These are phyloP conservation scores for Silurus lanzhouensis DNA, from an alignment of 2,797 vertebrate genomes.

Conservation along the genomic window DNA sequence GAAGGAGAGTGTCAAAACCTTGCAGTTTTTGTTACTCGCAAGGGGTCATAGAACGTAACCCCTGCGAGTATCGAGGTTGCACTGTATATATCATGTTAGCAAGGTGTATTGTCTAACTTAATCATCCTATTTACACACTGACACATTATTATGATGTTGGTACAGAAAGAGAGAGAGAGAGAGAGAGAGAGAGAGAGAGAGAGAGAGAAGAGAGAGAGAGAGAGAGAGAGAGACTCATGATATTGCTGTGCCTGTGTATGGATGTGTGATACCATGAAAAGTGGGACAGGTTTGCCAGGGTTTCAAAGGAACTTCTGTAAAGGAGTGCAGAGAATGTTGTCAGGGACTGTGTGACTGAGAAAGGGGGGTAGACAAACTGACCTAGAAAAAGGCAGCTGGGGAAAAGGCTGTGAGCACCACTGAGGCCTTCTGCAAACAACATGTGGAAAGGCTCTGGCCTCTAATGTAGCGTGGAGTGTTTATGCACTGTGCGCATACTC, in stretches of 20 bases:
- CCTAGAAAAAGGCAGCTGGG: conserved; percentile 70
- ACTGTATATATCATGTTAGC: background rate
- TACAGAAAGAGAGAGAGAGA: no score
- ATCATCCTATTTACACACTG: background rate
- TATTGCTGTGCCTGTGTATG: conserved; percentile 23
- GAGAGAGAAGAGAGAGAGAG: no score
- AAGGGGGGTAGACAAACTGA: conserved; percentile 57
- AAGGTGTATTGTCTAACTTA: background rate
- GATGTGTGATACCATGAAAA: conserved; percentile 35
- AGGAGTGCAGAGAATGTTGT: background rate
- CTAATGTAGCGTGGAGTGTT: conserved; percentile 78
- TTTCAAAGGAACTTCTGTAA: background rate
- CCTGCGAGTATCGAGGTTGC: no score
- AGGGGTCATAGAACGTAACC: no score
- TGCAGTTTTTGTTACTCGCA: no score
- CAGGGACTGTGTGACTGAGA: background rate
- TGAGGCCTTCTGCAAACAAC: conserved; percentile 76
- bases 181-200: no score
- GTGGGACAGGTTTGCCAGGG: background rate
- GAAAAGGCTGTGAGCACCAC: conserved; percentile 63
- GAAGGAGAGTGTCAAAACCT: no score
- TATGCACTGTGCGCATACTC: conserved; percentile 69
- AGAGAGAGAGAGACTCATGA: background rate
- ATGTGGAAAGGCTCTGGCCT: conserved; percentile 77
- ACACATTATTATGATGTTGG: background rate